phyloP scores from a whole-genome alignment of 2,113 vertebrate species.

The Alouatta palliata region DNA sequence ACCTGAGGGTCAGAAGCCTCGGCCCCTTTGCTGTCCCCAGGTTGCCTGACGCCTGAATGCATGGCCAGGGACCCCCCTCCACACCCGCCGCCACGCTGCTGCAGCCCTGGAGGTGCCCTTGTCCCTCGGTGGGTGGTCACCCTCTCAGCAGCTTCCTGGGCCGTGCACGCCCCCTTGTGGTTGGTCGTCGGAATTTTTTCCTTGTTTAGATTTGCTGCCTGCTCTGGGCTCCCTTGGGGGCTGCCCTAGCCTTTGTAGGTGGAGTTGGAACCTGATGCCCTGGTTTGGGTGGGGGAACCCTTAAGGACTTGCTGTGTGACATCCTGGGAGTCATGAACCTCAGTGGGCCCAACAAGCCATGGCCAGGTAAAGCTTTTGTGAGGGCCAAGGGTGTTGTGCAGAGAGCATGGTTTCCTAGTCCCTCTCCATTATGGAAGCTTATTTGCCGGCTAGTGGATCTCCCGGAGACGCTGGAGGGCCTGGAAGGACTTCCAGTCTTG shows the following conservation, averaged over 20 bases:
- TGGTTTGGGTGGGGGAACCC: not conserved
- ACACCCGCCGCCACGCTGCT: accelerated
- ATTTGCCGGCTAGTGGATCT: not conserved
- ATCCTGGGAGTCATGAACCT: not conserved
- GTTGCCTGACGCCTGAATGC: accelerated
- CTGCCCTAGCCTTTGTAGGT: not conserved
- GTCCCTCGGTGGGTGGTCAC: accelerated
- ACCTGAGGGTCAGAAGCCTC: not conserved
- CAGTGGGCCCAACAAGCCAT: not conserved
- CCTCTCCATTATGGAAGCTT: not conserved
- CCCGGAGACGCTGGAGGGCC: not conserved
- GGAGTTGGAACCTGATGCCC: not conserved
- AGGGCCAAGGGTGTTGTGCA: not conserved
- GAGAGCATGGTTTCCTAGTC: not conserved
- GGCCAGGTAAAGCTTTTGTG: not conserved
- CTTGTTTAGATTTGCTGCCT: not conserved
- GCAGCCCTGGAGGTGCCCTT: accelerated
- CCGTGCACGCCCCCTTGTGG: not conserved
- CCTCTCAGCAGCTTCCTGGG: not conserved
- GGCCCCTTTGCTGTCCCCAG: not conserved
- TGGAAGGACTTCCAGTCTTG: not conserved
- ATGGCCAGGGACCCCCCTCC: not conserved
- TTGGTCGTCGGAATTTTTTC: not conserved
- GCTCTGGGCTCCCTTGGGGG: not conserved
- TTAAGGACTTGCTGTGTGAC: not conserved